phyloP scores from a whole-genome alignment of 2,888 invertebrate species.

The Meta bourneti region DNA sequence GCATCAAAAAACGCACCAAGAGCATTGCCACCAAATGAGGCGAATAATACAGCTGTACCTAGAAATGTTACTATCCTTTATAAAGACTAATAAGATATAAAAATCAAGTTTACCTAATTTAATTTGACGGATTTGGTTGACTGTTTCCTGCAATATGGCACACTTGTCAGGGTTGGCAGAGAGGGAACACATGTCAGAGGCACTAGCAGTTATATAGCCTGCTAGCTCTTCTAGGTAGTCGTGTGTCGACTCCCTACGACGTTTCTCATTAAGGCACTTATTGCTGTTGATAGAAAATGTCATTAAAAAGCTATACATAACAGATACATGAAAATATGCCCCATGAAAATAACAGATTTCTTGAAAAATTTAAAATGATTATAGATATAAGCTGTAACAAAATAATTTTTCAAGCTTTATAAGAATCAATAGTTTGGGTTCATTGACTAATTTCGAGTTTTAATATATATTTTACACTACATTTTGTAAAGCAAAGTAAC shows the following conservation, averaged over 20 bases:
- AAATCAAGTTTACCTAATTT: slow-evolving; percentile 82
- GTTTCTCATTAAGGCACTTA: slow-evolving; percentile 86
- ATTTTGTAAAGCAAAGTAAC: too few species aligned
- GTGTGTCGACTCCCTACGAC: slow-evolving; percentile 87
- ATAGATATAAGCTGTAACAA: background rate
- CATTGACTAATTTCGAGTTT: too few species aligned
- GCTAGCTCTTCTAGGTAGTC: slow-evolving; percentile 98
- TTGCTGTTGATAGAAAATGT: slow-evolving; percentile 85
- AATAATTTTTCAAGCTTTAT: too few species aligned
- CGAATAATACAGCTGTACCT: too few species aligned
- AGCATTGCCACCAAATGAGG: too few species aligned
- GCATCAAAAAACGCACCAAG: too few species aligned
- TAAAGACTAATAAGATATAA: background rate
- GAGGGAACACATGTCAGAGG: slow-evolving; percentile 90
- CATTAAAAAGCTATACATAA: background rate
- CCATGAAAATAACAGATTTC: background rate
- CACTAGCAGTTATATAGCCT: slow-evolving; percentile 91
- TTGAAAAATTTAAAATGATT: background rate
- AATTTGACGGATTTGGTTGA: slow-evolving; percentile 89
- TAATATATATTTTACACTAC: too few species aligned
- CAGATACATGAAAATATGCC: background rate
- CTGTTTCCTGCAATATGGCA: slow-evolving; percentile 94
- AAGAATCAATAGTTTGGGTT: too few species aligned
- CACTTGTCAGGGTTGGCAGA: slow-evolving; percentile 94
- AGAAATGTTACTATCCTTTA: too few species aligned